Base-by-base conservation (phyloP, 2,888 invertebrate species). In the Dolichomitus sp. region DNA sequence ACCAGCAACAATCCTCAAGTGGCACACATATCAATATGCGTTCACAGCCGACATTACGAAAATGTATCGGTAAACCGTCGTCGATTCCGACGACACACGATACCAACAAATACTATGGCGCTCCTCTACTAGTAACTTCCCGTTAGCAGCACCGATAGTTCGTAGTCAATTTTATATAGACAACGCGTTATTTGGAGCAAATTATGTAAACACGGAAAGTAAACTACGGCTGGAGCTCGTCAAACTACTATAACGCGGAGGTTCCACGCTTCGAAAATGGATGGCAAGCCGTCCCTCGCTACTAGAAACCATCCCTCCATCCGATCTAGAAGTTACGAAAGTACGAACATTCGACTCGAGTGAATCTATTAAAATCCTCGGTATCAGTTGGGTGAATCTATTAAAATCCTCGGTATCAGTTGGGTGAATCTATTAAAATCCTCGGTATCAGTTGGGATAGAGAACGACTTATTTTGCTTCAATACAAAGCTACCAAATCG, bases 81-180 rank as follows among this genome's bases (percentile, higher is more conserved):
- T 80, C 3, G 74, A 81, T 9, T 69, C 80, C 0, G 72, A 74
- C 3, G 86, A 90, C 63, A 30, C 69, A 2, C 52, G 84, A 5
- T 84, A 74, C 42, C 89, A 89, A 17, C 68, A 86, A 17, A 89
- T 91, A 14, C 23, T 90, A 0, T 90, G 89, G 90, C 70, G 87
- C 9, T 57, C 48, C 0, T 14, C 61, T 1, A 68, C 80, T 6
- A 30, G 65, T 4, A 0, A 57, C 4, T 52, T 40, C 7, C 87
- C 89, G 0, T 2, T 23, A 2, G 87, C 87, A 14, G 69, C 85
- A 0, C 7, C 63, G n/a, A 82, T 66, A 7, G 11, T 88, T 9
- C 14, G 40, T 1, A 40, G 79, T 4, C 83, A 89, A 37, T 83
- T 87, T 30, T 90, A 90, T 33, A 85, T 90, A 4, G 75, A 81